These are phyloP conservation scores for Margarornis squamiger DNA, from an alignment of 2,797 vertebrate genomes.

Conservation along the genomic window DNA sequence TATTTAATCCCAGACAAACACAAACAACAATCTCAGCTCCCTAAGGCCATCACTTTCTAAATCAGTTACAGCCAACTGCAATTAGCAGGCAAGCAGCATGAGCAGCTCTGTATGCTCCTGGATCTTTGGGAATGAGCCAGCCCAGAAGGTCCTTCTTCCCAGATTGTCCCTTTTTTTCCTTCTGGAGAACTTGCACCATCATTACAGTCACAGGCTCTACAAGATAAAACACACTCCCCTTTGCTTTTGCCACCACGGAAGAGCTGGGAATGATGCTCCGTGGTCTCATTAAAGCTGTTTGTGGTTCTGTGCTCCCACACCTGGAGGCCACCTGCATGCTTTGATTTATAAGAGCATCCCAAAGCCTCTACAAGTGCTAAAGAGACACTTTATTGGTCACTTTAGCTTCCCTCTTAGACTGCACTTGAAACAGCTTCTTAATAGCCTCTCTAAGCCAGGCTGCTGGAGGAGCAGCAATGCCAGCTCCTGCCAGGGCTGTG, in stretches of 20 bases:
- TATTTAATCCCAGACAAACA: slow-evolving; percentile 67
- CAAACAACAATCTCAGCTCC: slow-evolving; percentile 57
- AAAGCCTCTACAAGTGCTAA: background rate
- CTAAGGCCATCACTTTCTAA: slow-evolving; percentile 48
- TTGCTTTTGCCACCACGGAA: background rate
- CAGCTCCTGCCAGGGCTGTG: background rate
- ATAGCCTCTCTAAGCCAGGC: background rate
- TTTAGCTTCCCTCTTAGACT: background rate
- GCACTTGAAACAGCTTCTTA: background rate
- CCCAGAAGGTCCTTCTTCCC: slow-evolving; percentile 39
- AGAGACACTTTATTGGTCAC: background rate
- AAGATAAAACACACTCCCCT: background rate
- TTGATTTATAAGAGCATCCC: background rate
- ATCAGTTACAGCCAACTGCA: slow-evolving; percentile 60
- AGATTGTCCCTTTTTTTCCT: slow-evolving; percentile 8
- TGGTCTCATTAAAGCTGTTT: background rate
- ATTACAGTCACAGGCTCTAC: background rate
- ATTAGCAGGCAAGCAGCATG: slow-evolving; percentile 39
- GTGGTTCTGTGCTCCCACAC: background rate
- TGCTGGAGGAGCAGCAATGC: background rate
- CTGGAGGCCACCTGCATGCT: background rate
- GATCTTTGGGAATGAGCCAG: slow-evolving; percentile 9
- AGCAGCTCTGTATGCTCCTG: background rate
- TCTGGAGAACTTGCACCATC: background rate
- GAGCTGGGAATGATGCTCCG: background rate